Evolutionary conservation across 2,797 vertebrate genomes (phyloP).

Genomic region (Takifugu ocellatus): DNA sequence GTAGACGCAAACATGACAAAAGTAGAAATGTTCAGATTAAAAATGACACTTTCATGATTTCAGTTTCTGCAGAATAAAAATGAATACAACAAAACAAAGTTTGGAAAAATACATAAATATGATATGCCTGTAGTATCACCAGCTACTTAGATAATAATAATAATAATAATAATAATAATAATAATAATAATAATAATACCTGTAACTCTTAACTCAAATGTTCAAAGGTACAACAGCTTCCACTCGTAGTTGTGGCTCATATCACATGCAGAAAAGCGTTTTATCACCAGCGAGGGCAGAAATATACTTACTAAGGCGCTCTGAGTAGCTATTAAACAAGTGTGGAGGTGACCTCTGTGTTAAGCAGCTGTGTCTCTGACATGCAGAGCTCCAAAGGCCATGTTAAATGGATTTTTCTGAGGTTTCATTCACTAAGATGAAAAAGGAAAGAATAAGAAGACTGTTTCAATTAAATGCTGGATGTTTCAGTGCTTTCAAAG

Average conservation of each 20-base stretch:
- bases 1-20: neutral
- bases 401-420: constrained; percentile 67
- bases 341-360: constrained; percentile 66
- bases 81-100: neutral
- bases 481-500: constrained; percentile 27
- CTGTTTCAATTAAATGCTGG: constrained; percentile 21
- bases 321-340: constrained; percentile 72
- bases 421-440: constrained; percentile 66
- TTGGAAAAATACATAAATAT: neutral
- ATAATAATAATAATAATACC: too few relatives aligned
- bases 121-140: too few relatives aligned
- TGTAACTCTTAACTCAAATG: too few relatives aligned
- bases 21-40: neutral
- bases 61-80: neutral
- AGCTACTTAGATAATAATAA: too few relatives aligned
- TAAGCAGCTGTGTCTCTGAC: constrained; percentile 57
- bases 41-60: neutral
- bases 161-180: too few relatives aligned
- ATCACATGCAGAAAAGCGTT: constrained; percentile 44
- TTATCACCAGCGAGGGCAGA: constrained; percentile 65
- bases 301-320: constrained; percentile 56
- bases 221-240: neutral
- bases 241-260: neutral
- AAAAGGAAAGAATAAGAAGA: constrained; percentile 37
- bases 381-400: constrained; percentile 60